A percentile compares a stretch with the other conserved stretches of the same genome.
phyloP scores from a whole-genome alignment of 2,113 vertebrate genomes.

The Eonycteris spelaea region DNA sequence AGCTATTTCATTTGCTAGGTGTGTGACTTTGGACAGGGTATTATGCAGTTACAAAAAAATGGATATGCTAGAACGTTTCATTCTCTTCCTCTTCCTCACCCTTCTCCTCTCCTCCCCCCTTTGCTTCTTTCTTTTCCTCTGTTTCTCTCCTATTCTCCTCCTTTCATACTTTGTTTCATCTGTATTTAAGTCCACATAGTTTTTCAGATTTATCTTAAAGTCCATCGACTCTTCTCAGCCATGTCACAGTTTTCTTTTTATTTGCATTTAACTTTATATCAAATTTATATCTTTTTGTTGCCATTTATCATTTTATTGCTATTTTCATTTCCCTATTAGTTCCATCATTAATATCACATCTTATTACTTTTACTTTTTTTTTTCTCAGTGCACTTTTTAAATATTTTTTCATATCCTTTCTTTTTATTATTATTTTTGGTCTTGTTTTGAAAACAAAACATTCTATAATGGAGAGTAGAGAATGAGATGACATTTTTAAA shows the following conservation, averaged over 20 bases:
- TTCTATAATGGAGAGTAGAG: neutral
- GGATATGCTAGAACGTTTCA: neutral
- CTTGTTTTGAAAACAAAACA: neutral
- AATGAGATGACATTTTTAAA: neutral
- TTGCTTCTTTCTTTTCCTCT: too few relatives aligned
- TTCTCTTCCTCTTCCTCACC: neutral
- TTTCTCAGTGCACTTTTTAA: neutral
- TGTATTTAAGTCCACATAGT: neutral
- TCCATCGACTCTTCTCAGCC: neutral
- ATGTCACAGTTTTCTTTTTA: neutral
- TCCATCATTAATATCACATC: neutral
- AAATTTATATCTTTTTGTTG: neutral
- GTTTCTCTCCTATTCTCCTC: neutral
- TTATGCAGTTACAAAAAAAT: neutral
- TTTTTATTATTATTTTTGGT: neutral
- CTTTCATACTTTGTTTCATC: neutral
- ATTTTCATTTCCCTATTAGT: neutral
- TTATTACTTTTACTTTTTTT: neutral
- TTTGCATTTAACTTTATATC: neutral
- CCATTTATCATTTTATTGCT: neutral
- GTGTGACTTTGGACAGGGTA: neutral
- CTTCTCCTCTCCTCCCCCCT: accelerated
- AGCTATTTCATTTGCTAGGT: neutral
- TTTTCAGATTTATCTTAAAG: neutral
- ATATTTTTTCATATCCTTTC: neutral